Base-by-base conservation (phyloP, 2,888 invertebrate genomes). In the Polymixis lichenea region DNA sequence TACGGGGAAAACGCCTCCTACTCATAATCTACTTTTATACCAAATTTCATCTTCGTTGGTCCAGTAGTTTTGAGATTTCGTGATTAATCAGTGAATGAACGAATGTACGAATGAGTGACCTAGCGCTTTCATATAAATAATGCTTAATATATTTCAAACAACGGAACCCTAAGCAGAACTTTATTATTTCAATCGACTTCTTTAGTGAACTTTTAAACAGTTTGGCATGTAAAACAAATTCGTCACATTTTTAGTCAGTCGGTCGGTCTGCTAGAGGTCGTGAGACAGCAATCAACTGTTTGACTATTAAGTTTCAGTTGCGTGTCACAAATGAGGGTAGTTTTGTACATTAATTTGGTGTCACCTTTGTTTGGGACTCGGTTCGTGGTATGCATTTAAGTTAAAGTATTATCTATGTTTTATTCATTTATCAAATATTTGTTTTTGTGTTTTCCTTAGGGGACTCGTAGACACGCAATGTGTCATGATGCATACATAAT, bases 311-410 rank as follows among this genome's bases (percentile, higher is more conserved):
- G 25, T 60, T 78, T 64, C 15, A 13, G 32, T 81, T 60, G 80
- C 80, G 85, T 81, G 80, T 60, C 49, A 43, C 51, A 56, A 80
- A 46, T 65, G 73, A 56, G 67, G 74, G 68, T 80, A 56, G 80
- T 46, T 46, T 22, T 9, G 25, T 2, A 69, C n/a, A 73, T 84
- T 80, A 9, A 65, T 68, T 78, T 51, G 9, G 22, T 49, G 80
- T 68, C 38, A 13, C 58, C 28, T 79, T 84, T 80, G 60, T 78
- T 69, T 55, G 15, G 13, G 28, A 43, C n/a, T 2, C 22, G 0
- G 28, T 75, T 32, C 51, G 13, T 22, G 61, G 51, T 49, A 61
- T 66, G 60, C 61, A 25, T 68, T 81, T 43, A 53, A 43, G 70
- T 70, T 43, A 25, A 32, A 17, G 22, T 55, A 55, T 56, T 38